phyloP scores from a whole-genome alignment of 2,113 vertebrate species.

The Xyrauchen texanus region DNA sequence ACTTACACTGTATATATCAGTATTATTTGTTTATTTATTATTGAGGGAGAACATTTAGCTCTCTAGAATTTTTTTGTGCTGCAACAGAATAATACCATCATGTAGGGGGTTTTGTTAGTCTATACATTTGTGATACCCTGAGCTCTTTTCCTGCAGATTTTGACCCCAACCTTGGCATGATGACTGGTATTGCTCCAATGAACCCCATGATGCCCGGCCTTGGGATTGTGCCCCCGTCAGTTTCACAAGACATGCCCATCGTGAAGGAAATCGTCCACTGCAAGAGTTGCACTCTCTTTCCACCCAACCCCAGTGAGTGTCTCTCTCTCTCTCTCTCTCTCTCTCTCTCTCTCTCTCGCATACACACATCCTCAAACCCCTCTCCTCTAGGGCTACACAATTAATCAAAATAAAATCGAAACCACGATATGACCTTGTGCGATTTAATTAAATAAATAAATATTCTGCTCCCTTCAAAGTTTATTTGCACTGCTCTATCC shows the following conservation, averaged over 20 bases:
- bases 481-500: too few relatives aligned
- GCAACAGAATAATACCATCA: too few relatives aligned
- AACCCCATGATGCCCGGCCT: conserved; percentile 93
- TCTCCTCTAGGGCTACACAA: too few relatives aligned
- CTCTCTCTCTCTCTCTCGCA: too few relatives aligned
- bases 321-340: too few relatives aligned
- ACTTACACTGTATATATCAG: conserved; percentile 53
- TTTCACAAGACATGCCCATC: conserved; percentile 86
- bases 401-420: too few relatives aligned
- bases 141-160: conserved; percentile 75
- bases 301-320: conserved; percentile 88
- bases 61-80: neutral
- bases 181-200: conserved; percentile 90
- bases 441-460: too few relatives aligned
- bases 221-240: conserved; percentile 84
- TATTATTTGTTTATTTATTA: conserved; percentile 47
- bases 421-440: too few relatives aligned
- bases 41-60: neutral
- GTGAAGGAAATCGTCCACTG: conserved; percentile 97
- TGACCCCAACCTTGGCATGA: conserved; percentile 89
- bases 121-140: neutral
- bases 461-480: too few relatives aligned
- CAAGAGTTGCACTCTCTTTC: conserved; percentile 96
- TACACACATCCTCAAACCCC: too few relatives aligned
- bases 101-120: neutral